A percentile compares a stretch with the other conserved stretches of the same genome.
Conservation (phyloP, 2,113 vertebrate species). For the Progne subis region DNA sequence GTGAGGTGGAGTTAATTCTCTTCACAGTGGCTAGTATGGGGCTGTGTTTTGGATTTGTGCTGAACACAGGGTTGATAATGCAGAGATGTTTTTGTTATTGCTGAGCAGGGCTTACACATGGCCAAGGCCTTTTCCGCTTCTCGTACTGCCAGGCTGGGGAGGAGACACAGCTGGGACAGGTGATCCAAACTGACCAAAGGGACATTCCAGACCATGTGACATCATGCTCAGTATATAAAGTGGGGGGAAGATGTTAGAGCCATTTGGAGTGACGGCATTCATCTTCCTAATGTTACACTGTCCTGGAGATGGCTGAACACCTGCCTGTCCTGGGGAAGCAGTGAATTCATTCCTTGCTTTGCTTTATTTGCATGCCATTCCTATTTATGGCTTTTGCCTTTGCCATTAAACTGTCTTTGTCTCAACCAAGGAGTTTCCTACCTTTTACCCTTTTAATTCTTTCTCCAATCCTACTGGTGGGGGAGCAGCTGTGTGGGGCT, state of each 20-base stretch:
- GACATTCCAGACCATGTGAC: neutral
- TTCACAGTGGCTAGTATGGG: neutral
- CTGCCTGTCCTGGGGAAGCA: neutral
- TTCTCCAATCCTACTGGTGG: rapidly evolving
- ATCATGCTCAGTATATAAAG: neutral
- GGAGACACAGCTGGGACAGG: neutral
- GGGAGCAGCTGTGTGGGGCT: neutral
- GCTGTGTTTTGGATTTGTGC: neutral
- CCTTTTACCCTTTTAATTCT: neutral
- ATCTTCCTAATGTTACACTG: neutral
- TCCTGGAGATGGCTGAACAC: neutral
- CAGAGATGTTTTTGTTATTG: neutral
- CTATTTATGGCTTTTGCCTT: neutral
- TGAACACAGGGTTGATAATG: neutral
- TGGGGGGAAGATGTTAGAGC: neutral
- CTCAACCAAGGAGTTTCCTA: neutral
- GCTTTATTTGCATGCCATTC: neutral
- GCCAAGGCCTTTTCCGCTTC: neutral
- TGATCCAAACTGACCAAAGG: neutral
- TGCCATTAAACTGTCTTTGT: neutral
- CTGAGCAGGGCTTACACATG: neutral
- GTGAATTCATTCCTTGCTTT: neutral
- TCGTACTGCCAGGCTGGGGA: rapidly evolving
- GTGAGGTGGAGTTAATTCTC: neutral
- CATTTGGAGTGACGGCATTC: neutral